Conservation (phyloP, 2,797 vertebrate genomes). For the Menidia menidia region DNA sequence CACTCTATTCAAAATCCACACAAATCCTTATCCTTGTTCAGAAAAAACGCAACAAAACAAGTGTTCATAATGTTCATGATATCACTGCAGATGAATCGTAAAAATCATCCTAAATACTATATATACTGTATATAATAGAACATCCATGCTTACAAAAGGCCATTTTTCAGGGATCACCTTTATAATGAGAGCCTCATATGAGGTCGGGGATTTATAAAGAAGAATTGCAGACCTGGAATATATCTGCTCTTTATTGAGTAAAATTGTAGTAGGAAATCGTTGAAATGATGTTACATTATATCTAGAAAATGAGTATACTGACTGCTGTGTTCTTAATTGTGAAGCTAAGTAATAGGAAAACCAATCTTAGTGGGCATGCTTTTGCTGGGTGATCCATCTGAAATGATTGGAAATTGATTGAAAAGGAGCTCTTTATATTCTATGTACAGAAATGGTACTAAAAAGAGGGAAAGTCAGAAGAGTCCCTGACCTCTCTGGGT, state of each 20-base stretch:
- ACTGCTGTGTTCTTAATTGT: not conserved
- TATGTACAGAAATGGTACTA: not conserved
- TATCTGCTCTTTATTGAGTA: not conserved
- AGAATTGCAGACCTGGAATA: not conserved
- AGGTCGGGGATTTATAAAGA: not conserved
- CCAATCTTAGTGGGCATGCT: not conserved
- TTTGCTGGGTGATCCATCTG: not conserved
- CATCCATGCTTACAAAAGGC: not conserved
- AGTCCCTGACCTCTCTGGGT: slow-evolving; percentile 90
- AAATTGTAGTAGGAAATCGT: not conserved
- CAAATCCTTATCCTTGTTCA: too few relatives aligned
- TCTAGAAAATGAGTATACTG: not conserved
- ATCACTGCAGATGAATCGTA: too few relatives aligned
- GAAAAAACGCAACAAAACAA: too few relatives aligned
- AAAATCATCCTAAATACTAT: too few relatives aligned
- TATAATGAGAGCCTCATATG: not conserved
- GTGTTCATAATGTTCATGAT: too few relatives aligned
- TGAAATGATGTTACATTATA: not conserved
- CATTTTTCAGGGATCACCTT: too few relatives aligned
- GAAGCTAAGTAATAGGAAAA: not conserved
- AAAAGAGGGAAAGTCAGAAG: not conserved
- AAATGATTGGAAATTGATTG: not conserved
- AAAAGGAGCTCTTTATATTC: slow-evolving; percentile 1
- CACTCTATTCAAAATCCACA: too few relatives aligned
- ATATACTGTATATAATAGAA: too few relatives aligned